Evolutionary conservation across 2,888 invertebrate species (phyloP), one percentile per base, ranked within the genome.

Genomic region (Hyles lineata): DNA sequence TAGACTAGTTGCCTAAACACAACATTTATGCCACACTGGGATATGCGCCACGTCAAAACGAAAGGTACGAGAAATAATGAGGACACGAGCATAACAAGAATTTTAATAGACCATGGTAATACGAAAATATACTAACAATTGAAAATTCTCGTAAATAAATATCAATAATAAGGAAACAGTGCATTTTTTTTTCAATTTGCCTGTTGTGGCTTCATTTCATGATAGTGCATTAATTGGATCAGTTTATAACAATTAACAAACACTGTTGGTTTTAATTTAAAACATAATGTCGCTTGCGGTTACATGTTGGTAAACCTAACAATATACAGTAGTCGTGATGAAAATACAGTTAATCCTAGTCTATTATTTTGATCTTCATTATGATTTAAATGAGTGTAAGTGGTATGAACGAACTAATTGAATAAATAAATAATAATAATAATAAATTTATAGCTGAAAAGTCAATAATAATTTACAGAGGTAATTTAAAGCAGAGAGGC

Each of bases 141-240:
- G n/a, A 17, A 52, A 55, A 55, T 55, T 55, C n/a, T 55, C n/a
- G 55, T 8, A 55, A 43, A n/a, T n/a, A n/a, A 7, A n/a, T n/a
- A n/a, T n/a, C n/a, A 55, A 55, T n/a, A 55, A 55, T 55, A 55
- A 55, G 55, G 55, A 55, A 55, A 55, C 8, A n/a, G n/a, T n/a
- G 6, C n/a, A 55, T 19, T 6, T 7, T 55, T 55, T n/a, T 43
- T 43, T 43, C 2, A 19, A 55, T n/a, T 55, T 55, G 55, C 55
- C 55, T 55, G 55, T n/a, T 55, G 55, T 55, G 55, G 55, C 55
- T n/a, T 43, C 55, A n/a, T 17, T 55, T 8, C 55, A 55, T n/a
- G 55, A 55, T 55, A 55, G 7, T 55, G 55, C n/a, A n/a, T 55
- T 55, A 55, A 55, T 55, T 55, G 55, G 55, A n/a, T 55, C 7